Evolutionary conservation across 2,113 vertebrate genomes (phyloP).

Genomic region (Sinocyclocheilus rhinocerous): DNA sequence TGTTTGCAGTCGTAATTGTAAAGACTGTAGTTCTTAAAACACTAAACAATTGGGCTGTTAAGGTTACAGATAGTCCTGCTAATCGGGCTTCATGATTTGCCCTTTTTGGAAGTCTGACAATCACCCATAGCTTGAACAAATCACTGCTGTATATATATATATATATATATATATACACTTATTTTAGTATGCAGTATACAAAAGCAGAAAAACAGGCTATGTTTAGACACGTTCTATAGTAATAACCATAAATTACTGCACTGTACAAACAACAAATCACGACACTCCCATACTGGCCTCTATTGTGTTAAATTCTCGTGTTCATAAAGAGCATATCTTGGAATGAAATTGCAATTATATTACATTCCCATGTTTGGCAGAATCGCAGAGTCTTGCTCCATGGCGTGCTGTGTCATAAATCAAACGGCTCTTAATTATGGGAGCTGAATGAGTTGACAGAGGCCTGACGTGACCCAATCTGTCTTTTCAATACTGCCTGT

Average conservation of each 20-base stretch:
- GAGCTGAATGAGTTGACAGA: conserved; percentile 34
- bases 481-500: conserved; percentile 24
- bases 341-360: conserved; percentile 44
- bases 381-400: conserved; percentile 24
- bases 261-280: conserved; percentile 27
- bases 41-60: too few relatives aligned
- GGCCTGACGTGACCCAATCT: conserved; percentile 27
- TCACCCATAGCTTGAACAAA: too few relatives aligned
- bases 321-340: conserved; percentile 48
- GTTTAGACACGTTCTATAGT: conserved; percentile 37
- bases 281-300: conserved; percentile 43
- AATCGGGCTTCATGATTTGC: too few relatives aligned
- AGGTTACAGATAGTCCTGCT: too few relatives aligned
- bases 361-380: conserved; percentile 41
- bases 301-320: conserved; percentile 38
- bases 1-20: too few relatives aligned
- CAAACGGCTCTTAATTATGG: conserved; percentile 41
- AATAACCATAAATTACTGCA: conserved; percentile 45
- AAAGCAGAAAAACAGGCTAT: conserved; percentile 15
- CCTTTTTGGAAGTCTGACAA: too few relatives aligned
- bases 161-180: too few relatives aligned
- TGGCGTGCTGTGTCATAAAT: conserved; percentile 47
- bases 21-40: too few relatives aligned
- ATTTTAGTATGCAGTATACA: not conserved
- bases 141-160: too few relatives aligned